Base-by-base conservation (phyloP, 2,113 vertebrate genomes). In the Stomatorhinus ivindoensis region DNA sequence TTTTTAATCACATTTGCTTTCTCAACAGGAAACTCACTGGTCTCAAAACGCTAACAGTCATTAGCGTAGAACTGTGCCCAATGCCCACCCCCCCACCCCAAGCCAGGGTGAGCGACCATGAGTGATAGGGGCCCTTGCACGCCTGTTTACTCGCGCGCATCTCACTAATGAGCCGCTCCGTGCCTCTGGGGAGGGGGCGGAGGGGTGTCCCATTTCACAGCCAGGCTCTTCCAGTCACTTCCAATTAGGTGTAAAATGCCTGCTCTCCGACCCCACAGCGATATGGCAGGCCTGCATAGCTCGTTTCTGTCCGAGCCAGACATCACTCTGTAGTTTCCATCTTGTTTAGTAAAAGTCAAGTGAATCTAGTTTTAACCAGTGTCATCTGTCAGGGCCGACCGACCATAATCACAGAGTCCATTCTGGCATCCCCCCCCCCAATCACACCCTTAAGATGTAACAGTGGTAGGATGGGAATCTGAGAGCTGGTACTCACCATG, bases 401-500 rank as follows among this genome's bases (percentile, higher is more conserved):
- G n/a, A 69, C n/a, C n/a, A 27, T 65, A 69, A 69, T 2, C 24
- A 65, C 9, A 11, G 2, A 11, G 61, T 65, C 27, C 61, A 31
- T 69, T 27, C 61, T 27, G 8, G 10, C 61, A 7, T 21, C 10
- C 8, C 17, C 39, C 19, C 3, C 0, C 17, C 55, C n/a, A n/a
- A 61, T 61, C 55, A n/a, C 24, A 61, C 55, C 24, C 76, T 44
- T 24, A 17, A 82, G 39, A 13, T 17, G 4, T 11, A 84, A 84
- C 7, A 3, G 24, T 3, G 21, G 44, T 3, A 4, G 82, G 82
- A 11, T 17, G 1, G 48, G 27, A 35, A 35, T 31, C 27, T 3
- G 85, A 55, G 13, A 53, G 50, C 44, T n/a, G 24, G 58, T 85
- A 91, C 97, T 97, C 96, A 99, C 98, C 98, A 99, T 99, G 93